Evolutionary conservation across 1,140 invertebrate species (phyloP), one percentile per base, ranked within the genome.

Genomic region (Pentalonia nigronervosa): DNA sequence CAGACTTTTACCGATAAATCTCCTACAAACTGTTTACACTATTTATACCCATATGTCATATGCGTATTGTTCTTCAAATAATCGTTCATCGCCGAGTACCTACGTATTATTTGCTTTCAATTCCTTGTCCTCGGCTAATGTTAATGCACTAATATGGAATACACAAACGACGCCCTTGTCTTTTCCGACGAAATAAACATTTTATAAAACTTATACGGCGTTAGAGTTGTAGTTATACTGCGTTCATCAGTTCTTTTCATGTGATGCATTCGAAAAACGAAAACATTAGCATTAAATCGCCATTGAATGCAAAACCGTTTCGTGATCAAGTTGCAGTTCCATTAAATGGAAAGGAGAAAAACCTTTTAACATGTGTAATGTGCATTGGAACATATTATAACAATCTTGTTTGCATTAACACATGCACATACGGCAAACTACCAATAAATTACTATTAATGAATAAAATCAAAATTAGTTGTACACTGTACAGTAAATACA

Each of bases 301-400:
- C 91, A 92, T 92, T 92, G 91, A 92, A 92, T 92, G 91, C 91
- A 92, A 92, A 92, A 92, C 67, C 21, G 45, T 92, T 48, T 92
- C 91, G 76, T 92, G 91, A 92, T 92, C 91, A 92, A 81, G 88
- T 89, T 89, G 56, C 88, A 53, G 50, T 53, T 56, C 21, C 88
- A 36, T 89, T 89, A 56, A 53, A 89, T 34, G 50, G n/a, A 41
- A 89, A 53, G 50, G 50, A 89, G 88, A 89, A 89, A 89, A 89
- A 56, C 50, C 88, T 89, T 89, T 89, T 89, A 89, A 89, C 88
- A 89, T 89, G 34, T 89, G 88, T 89, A 89, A 89, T 53, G 88
- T 50, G 50, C 88, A 56, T 89, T 89, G 88, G 50, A 89, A 89
- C 50, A 89, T 56, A 89, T 56, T 25, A 89, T 89, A 86, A 86